Base-by-base conservation (phyloP, 1,140 invertebrate genomes). In the Drosophila kurseongensis region DNA sequence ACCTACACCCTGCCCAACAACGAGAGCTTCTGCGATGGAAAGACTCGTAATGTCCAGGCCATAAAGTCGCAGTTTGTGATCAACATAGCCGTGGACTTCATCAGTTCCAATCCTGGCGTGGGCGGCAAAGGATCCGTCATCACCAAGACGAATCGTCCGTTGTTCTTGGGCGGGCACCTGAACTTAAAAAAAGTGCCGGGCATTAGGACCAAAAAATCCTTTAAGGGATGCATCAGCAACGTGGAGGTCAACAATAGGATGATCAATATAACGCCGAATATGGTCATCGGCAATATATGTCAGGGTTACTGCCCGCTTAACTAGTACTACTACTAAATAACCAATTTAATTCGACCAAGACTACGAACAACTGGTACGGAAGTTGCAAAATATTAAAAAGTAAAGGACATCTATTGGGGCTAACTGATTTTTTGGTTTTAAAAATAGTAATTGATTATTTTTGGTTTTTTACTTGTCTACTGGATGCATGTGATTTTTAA, bases 161-260 rank as follows among this genome's bases (percentile, higher is more conserved):
- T 99, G 1, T 99, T 96, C 91, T 94, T 99, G 77, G 98, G 98
- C 40, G 98, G 98, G 0, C 95, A 98, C 92, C 95, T 96, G 77
- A 89, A 93, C 13, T 93, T 93, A 69, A 91, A 80, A 69, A 94
- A 91, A 78, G 93, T 93, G 3, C 94, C 91, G 78, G 95, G 94
- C 9, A 92, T 94, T 0, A 91, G 91, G 36, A 95, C 95, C 18
- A 93, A 93, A 2, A 93, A 94, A 10, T 95, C 96, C 54, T 98
- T 95, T 91, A 95, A 97, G 29, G 98, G 98, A 0, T 98, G 97
- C 86, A 96, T 98, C 13, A 94, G 93, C 45, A 96, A 96, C 75
- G 93, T 97, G 1, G 78, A 93, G n/a, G 95, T 97, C 16, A 95
- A 95, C 60, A 93, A 94, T 32, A 94, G 93, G 47, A 90, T 93